Evolutionary conservation across 2,113 vertebrate species (phyloP), one percentile per base, ranked within the genome.

Genomic region (Marmota flaviventris): DNA sequence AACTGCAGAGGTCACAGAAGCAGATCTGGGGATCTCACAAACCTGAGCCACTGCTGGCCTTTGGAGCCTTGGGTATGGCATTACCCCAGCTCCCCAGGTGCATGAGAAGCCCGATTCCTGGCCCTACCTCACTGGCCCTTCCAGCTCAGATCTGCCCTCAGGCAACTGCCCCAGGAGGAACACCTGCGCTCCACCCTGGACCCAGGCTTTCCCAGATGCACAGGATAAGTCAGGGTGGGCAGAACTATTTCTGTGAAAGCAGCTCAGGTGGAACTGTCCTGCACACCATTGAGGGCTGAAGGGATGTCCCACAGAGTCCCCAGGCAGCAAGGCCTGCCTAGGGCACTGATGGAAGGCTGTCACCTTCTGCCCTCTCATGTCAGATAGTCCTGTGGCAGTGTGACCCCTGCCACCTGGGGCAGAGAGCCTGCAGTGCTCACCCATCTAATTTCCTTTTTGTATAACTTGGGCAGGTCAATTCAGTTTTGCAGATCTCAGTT

Each of bases 31-130:
- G 83, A 82, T 61, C 34, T 45, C 17, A 4, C 10, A 8, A 42
- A 69, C 17, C 4, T 5, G 5, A 39, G 53, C 69, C 10, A 1
- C 12, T 27, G 20, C 42, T 4, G 86, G 69, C 37, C 39, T 67
- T 16, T 0, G 14, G 39, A 2, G 5, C 22, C 6, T 29, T 25
- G 8, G 69, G 18, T 14, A n/a, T 0, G 24, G 18, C 20, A 2
- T n/a, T 27, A 17, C 45, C 27, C 16, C 0, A 1, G 85, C 11
- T 7, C 24, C 45, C 78, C 7, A 29, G 25, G 25, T 12, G 20
- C 32, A 18, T 1, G 0, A 12, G 37, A 7, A 8, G 11, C 77
- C 82, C n/a, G 25, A 24, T 48, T 34, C 53, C 53, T 25, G 45
- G 34, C 5, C 10, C 12, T 9, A 13, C 39, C 34, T 17, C 17